Conservation (phyloP, 1,140 invertebrate species). For the Saccostrea cuccullata region DNA sequence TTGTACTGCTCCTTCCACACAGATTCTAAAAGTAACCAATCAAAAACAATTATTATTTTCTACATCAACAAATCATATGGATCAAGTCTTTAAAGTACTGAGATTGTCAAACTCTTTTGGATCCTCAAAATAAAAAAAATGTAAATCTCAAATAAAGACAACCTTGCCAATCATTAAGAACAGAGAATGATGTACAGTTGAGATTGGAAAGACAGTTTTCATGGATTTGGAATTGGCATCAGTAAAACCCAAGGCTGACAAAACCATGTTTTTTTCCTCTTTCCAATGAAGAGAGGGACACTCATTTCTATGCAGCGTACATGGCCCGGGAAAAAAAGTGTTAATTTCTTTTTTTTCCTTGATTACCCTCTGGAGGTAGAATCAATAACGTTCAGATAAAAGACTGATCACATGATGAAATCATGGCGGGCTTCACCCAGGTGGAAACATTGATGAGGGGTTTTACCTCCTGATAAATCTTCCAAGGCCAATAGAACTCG, state of each 20-base stretch:
- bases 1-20: slow-evolving; percentile 72
- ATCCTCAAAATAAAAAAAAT: background rate
- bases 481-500: background rate
- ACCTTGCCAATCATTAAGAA: background rate
- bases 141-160: background rate
- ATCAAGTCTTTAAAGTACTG: background rate
- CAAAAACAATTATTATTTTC: background rate
- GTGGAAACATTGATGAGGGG: slow-evolving; percentile 30
- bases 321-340: slow-evolving; percentile 12
- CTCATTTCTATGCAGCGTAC: slow-evolving; percentile 25
- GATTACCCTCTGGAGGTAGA: slow-evolving; percentile 19
- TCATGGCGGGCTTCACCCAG: background rate
- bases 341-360: slow-evolving; percentile 25
- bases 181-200: background rate
- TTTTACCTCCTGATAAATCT: slow-evolving; percentile 21
- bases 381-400: slow-evolving; percentile 31
- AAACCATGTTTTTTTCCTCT: background rate
- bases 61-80: background rate
- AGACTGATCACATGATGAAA: slow-evolving; percentile 15
- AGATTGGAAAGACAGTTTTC: background rate
- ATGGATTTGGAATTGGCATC: background rate
- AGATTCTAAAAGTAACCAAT: slow-evolving; percentile 62
- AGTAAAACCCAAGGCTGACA: background rate
- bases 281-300: background rate
- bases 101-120: background rate